phyloP scores from a whole-genome alignment of 2,113 vertebrate genomes.

The Notarius quadriscutis region DNA sequence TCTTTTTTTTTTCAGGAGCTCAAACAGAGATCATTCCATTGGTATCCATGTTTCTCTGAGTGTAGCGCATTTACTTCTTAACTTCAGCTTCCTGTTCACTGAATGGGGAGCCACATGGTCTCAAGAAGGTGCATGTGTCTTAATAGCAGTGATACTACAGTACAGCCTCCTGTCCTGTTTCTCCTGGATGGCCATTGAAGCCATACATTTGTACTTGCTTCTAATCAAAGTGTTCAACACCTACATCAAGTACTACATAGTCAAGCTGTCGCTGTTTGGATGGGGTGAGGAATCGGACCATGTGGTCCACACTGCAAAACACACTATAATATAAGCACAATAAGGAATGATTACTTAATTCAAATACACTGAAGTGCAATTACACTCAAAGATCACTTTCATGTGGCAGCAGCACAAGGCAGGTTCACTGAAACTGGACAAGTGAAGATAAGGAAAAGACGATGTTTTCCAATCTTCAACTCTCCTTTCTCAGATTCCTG shows the following conservation, averaged over 20 bases:
- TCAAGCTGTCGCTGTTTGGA: conserved; percentile 65
- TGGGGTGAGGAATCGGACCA: conserved; percentile 66
- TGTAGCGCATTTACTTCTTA: conserved; percentile 67
- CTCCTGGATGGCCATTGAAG: conserved; percentile 74
- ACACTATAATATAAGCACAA: background rate
- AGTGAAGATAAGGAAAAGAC: background rate
- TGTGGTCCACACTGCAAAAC: background rate
- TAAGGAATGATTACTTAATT: background rate
- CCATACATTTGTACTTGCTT: conserved; percentile 68
- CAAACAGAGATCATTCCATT: conserved; percentile 53
- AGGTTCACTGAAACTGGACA: background rate
- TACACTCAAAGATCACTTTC: background rate
- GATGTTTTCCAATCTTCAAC: background rate
- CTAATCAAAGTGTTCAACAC: conserved; percentile 70
- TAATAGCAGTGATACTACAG: conserved; percentile 63
- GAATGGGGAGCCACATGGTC: conserved; percentile 60
- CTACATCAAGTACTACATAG: conserved; percentile 64
- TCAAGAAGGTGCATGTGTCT: conserved; percentile 55
- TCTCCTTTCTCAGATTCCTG: background rate
- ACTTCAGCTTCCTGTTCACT: conserved; percentile 65
- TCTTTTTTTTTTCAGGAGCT: conserved; percentile 51
- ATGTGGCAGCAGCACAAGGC: background rate
- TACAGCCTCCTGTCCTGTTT: conserved; percentile 69
- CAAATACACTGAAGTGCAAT: background rate
- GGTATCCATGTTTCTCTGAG: conserved; percentile 69